Percentiles rank a stretch among this genome's conserved stretches.
Evolutionary conservation across 2,797 vertebrate genomes (phyloP).

Genomic region (Chrysocyon brachyurus): DNA sequence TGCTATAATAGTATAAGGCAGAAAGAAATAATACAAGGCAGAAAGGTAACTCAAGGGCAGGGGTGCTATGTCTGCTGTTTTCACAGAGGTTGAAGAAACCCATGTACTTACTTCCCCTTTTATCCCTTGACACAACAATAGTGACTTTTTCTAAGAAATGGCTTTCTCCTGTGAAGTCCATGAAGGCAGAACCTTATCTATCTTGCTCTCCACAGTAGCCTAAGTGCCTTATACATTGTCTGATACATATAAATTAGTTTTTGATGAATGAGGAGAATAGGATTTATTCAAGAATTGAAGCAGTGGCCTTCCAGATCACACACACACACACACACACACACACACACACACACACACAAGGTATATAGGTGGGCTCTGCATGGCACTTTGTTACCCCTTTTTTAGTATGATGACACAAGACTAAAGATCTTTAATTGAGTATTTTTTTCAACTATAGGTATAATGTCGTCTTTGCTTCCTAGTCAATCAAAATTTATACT

Average conservation of each 20-base stretch:
- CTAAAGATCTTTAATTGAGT: background rate
- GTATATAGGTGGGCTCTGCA: background rate
- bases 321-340: no score
- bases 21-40: no score
- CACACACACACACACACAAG: no score
- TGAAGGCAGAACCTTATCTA: background rate
- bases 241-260: background rate
- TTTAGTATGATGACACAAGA: background rate
- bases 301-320: background rate
- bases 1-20: background rate
- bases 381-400: accelerated
- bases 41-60: background rate
- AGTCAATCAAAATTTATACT: background rate
- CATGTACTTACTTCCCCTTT: background rate
- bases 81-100: background rate
- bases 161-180: background rate
- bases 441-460: background rate
- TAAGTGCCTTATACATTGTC: background rate
- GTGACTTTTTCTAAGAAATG: background rate
- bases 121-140: background rate
- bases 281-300: background rate
- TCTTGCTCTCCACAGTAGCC: background rate
- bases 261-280: background rate
- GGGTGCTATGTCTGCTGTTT: background rate
- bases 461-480: background rate